Base-by-base conservation (phyloP, 2,888 invertebrate genomes). In the Caenorhabditis panamensis region DNA sequence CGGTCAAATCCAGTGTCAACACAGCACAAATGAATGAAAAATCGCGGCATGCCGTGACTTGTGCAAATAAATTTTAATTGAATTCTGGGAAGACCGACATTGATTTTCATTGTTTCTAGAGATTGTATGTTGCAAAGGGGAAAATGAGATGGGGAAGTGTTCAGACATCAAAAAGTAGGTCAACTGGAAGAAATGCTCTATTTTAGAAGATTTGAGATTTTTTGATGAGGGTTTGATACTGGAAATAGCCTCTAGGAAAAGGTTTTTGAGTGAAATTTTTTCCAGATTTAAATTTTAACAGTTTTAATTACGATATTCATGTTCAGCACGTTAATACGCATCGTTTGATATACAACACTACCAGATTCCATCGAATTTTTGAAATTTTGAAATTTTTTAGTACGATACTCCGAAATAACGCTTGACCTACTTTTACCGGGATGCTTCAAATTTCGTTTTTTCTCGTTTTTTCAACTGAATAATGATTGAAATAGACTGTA, bases 201-300 rank as follows among this genome's bases (percentile, higher is more conserved):
- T 41, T 41, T 41, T 2, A 2, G 9, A 31, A 9, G 9, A 31
- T 31, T 31, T 31, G 31, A 31, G 9, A 31, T 31, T 31, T 31
- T 31, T 6, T 4, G 31, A 31, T 9, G 9, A 31, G 31, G 4
- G 5, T 31, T 31, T 31, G 31, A 31, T n/a, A n/a, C n/a, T n/a
- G n/a, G n/a, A n/a, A n/a, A n/a, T n/a, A n/a, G n/a, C n/a, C 20
- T 44, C 20, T 18, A 49, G 41, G 54, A 76, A 78, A 64, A 71
- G 64, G 69, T 78, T 71, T 78, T 64, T 78, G 71, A 64, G 64
- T n/a, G n/a, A 6, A 41, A 41, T 41, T 41, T 41, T 41, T 41
- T 41, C 56, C 41, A 2, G 13, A 6, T 11, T 41, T 41, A 11
- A 11, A 11, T 9, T 31, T 4, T 6, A 6, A 4, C 31, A 31